These are phyloP conservation scores for Acridotheres tristis DNA, from an alignment of 2,797 vertebrate genomes.

Conservation along the genomic window DNA sequence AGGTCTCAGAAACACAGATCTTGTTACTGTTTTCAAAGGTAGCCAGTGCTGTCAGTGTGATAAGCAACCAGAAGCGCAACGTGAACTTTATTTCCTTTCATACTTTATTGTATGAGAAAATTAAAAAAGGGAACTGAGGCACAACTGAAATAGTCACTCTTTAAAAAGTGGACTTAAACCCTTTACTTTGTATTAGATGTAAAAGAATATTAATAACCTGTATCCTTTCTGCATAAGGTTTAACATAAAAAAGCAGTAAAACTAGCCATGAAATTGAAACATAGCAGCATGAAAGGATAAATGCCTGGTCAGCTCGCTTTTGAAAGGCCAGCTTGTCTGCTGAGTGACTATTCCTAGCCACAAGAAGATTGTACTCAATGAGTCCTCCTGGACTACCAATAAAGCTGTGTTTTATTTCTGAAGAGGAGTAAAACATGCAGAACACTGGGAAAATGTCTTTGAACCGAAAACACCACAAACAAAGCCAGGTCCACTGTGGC, in stretches of 20 bases:
- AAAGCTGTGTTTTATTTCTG: neutral
- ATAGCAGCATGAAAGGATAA: neutral
- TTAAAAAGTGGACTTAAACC: neutral
- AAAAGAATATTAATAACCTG: neutral
- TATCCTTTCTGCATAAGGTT: neutral
- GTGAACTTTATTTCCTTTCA: neutral
- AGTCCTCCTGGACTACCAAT: neutral
- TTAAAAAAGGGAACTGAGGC: neutral
- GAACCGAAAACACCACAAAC: neutral
- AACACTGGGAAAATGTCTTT: neutral
- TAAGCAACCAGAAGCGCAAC: neutral
- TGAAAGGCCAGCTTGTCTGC: neutral
- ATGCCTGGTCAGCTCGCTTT: neutral
- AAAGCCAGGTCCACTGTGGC: neutral
- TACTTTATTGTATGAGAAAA: neutral
- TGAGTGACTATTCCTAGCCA: neutral
- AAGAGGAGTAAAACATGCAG: neutral
- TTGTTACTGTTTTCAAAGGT: conserved; percentile 15
- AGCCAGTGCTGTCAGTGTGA: neutral
- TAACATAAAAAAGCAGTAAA: neutral
- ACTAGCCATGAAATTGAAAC: neutral
- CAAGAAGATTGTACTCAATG: neutral
- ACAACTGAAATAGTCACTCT: neutral
- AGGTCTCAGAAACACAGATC: neutral
- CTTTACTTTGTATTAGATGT: neutral